These are phyloP conservation scores for Protophormia terraenovae DNA, from an alignment of 2,888 invertebrate genomes.

Conservation along the genomic window DNA sequence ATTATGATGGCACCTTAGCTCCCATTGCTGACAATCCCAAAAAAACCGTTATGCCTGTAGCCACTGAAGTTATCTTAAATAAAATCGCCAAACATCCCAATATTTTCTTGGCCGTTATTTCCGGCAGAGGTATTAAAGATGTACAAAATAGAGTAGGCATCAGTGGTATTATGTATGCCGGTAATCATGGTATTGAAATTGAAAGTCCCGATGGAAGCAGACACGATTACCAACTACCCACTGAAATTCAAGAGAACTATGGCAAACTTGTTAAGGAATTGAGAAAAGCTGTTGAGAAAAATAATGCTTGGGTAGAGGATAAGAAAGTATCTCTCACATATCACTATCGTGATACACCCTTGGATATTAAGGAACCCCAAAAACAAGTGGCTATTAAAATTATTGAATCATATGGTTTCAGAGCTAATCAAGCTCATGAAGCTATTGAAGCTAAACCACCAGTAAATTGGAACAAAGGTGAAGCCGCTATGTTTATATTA, in stretches of 20 bases:
- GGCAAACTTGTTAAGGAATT: conserved; percentile 84
- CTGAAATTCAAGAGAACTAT: conserved; percentile 85
- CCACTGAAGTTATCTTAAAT: conserved; percentile 85
- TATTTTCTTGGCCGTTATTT: conserved; percentile 87
- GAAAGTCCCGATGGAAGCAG: conserved; percentile 87
- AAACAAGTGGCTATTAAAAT: conserved; percentile 83
- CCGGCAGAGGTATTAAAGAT: conserved; percentile 87
- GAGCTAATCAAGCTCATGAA: conserved; percentile 86
- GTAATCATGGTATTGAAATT: conserved; percentile 89
- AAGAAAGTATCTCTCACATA: conserved; percentile 88
- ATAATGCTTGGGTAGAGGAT: conserved; percentile 90
- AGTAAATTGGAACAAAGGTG: conserved; percentile 89
- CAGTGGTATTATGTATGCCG: conserved; percentile 85
- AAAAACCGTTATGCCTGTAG: conserved; percentile 85
- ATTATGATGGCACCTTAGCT: conserved; percentile 89
- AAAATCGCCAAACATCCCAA: conserved; percentile 86
- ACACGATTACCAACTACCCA: conserved; percentile 87
- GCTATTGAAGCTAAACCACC: conserved; percentile 90
- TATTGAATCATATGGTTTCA: conserved; percentile 85
- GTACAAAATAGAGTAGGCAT: conserved; percentile 85
- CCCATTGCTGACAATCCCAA: conserved; percentile 88
- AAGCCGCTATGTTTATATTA: conserved; percentile 88
- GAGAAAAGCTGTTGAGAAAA: conserved; percentile 83
- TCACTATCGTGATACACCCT: conserved; percentile 87
- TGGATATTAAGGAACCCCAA: conserved; percentile 82